Percentiles rank a stretch among this genome's conserved stretches.
Conservation (phyloP, 2,888 invertebrate genomes). For the Adelognathus sp. region DNA sequence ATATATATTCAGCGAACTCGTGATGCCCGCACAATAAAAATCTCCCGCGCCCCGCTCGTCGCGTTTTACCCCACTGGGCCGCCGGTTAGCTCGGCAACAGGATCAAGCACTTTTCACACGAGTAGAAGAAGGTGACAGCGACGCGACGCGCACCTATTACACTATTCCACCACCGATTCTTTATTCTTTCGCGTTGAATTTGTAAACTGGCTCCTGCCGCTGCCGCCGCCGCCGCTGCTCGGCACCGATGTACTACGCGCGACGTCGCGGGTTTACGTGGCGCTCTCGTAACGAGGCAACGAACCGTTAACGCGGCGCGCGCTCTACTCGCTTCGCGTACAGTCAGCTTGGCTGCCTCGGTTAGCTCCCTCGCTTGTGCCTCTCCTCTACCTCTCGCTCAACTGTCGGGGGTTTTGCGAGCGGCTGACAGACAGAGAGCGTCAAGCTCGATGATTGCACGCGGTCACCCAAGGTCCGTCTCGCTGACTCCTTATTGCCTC, state of each 20-base stretch:
- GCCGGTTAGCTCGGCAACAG: slow-evolving; percentile 24
- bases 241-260: slow-evolving; percentile 23
- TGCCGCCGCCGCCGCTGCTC: background rate
- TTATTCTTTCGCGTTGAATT: slow-evolving; percentile 4
- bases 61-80: background rate
- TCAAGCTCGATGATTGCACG: slow-evolving; percentile 63
- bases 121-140: slow-evolving; percentile 10
- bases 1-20: background rate
- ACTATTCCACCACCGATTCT: background rate
- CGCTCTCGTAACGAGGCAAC: slow-evolving; percentile 61
- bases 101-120: slow-evolving; percentile 32
- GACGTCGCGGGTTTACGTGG: slow-evolving; percentile 57
- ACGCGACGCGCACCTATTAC: background rate
- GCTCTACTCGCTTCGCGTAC: slow-evolving; percentile 30
- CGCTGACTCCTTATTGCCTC: slow-evolving; percentile 46
- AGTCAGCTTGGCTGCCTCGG: slow-evolving; percentile 28
- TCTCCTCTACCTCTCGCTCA: slow-evolving; percentile 10
- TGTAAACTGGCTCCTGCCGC: no score
- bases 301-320: slow-evolving; percentile 61
- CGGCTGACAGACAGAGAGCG: slow-evolving; percentile 34
- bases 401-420: slow-evolving; percentile 4
- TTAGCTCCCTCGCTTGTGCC: slow-evolving; percentile 12
- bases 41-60: background rate
- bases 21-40: background rate
- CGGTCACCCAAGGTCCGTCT: slow-evolving; percentile 50